Base-by-base conservation (phyloP, 2,113 vertebrate genomes). In the Phylloscopus trochiloides region DNA sequence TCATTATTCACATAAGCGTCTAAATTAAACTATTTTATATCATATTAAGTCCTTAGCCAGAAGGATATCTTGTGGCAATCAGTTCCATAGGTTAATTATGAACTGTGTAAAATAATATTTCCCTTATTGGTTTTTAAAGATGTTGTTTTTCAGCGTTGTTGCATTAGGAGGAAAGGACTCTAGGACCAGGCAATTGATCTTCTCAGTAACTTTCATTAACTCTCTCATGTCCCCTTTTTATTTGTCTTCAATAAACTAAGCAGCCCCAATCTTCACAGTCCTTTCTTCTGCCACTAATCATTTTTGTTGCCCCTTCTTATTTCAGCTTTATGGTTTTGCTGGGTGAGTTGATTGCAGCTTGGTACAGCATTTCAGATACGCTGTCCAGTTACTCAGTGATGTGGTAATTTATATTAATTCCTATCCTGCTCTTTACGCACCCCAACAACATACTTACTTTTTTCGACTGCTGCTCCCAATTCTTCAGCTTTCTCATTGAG, bases 21-120 rank as follows among this genome's bases (percentile, higher is more conserved):
- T 93, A 95, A 95, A 95, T 97, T 94, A 95, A 97, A 80, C 78
- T 94, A 89, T 90, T 95, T 93, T 96, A 88, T 91, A 88, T 86
- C 85, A 57, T 74, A 88, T 92, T 83, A 96, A 96, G 88, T 90
- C 90, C 67, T 93, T 74, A 92, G 78, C 92, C 92, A 90, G 82
- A 83, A 95, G 89, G 74, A 73, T 96, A 95, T 97, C 93, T 93
- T 48, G 71, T 96, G 94, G 94, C 87, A 86, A 93, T 96, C 90
- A 29, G 81, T 83, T 96, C 85, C 72, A 59, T 76, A 67, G 93
- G 87, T 96, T 97, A 94, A 96, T 97, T 95, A 94, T 94, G 75
- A 93, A 52, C 90, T 67, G 38, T 59, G 79, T 83, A 94, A 93
- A 94, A 93, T 91, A 74, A 36, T 79, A 77, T 86, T 95, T 96